Evolutionary conservation across 2,888 invertebrate species (phyloP), one percentile per base, ranked within the genome.

Genomic region (Julus scandinavius): DNA sequence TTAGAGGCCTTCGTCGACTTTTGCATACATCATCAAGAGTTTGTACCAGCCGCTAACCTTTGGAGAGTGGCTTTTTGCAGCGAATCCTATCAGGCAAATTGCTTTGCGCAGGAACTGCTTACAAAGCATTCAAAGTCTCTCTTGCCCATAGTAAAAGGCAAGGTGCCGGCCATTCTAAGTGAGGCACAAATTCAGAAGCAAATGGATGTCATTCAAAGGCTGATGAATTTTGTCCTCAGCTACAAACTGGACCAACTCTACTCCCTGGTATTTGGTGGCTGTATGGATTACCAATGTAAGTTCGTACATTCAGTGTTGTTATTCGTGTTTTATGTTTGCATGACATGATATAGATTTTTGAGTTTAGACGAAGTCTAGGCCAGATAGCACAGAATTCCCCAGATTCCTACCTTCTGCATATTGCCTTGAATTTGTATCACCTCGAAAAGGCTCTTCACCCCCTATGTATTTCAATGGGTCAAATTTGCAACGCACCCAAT

Each of bases 261-360:
- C 38, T 3, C 20, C 3, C 2, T 11, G 1, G 63, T 87, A 17
- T 45, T 87, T 49, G 72, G 80, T 13, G 72, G 38, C 9, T 87
- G 80, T 45, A n/a, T 87, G n/a, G 87, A 87, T 15, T 83, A 80
- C 80, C n/a, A 38, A 20, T 87, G 87, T 87, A 83, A 84, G 54
- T 45, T 13, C 0, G 54, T 7, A 45, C 1, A 7, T 45, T 7
- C 7, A 45, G 45, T 45, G 13, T 54, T 2, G 1, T 54, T 54
- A 54, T 45, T 5, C 45, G 29, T 45, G 7, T 45, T 45, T 45
- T 45, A 45, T 45, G 45, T 45, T 7, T 45, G 45, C 6, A 7
- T 45, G 5, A 7, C 7, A 7, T 45, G 45, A 7, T 45, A 29
- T 29, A 29, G 29, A 29, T 29, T 29, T 29, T 29, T 29, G 29